Conservation (phyloP, 1,140 invertebrate genomes). For the Aphaenogaster rudis region DNA sequence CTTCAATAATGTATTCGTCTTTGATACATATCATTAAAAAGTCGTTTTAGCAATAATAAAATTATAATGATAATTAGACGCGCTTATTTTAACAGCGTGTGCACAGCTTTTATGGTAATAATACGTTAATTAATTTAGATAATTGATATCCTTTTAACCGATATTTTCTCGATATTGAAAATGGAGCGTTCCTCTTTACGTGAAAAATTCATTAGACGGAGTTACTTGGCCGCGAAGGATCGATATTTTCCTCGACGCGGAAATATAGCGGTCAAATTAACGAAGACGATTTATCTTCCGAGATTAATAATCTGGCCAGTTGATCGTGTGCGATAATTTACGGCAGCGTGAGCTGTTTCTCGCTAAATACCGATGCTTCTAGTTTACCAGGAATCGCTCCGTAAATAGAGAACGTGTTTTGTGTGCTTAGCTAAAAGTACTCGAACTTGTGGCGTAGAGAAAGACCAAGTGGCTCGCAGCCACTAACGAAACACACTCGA, state of each 20-base stretch:
- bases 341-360: slow-evolving; percentile 28
- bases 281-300: slow-evolving; percentile 11
- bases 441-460: slow-evolving; percentile 22
- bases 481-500: slow-evolving; percentile 33
- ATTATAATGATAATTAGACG: background rate
- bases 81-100: slow-evolving; percentile 5
- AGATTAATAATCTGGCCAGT: slow-evolving; percentile 42
- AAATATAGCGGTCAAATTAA: slow-evolving; percentile 51
- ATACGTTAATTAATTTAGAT: slow-evolving; percentile 8
- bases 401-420: slow-evolving; percentile 45
- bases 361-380: slow-evolving; percentile 44
- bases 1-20: background rate
- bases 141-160: background rate
- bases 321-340: slow-evolving; percentile 53
- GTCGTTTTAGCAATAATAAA: background rate
- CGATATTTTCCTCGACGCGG: slow-evolving; percentile 17
- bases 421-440: slow-evolving; percentile 48
- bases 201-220: slow-evolving; percentile 40
- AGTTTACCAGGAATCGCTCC: slow-evolving; percentile 47
- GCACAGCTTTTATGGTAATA: background rate
- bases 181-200: slow-evolving; percentile 1
- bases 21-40: background rate
- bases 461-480: slow-evolving; percentile 3
- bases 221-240: slow-evolving; percentile 27
- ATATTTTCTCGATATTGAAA: slow-evolving; percentile 30